Conservation (phyloP, 2,888 invertebrate species). For the Andricus curvator region DNA sequence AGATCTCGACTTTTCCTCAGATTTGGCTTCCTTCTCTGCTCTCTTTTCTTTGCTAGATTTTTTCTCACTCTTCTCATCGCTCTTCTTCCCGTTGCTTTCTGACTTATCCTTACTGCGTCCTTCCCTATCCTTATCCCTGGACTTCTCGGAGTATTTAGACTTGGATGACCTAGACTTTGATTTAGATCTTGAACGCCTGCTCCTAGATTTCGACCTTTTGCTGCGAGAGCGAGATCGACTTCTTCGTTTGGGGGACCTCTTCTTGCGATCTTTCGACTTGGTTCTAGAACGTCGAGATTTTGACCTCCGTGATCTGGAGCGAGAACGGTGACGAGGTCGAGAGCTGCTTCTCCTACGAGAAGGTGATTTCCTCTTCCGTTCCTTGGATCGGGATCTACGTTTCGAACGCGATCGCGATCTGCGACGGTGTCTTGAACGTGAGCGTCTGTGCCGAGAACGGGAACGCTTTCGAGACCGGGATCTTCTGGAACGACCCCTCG, state of each 20-base stretch:
- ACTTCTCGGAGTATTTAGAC: constrained; percentile 75
- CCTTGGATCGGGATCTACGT: constrained; percentile 73
- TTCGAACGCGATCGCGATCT: constrained; percentile 80
- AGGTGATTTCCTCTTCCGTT: constrained; percentile 71
- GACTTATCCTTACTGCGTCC: constrained; percentile 69
- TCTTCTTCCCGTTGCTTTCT: constrained; percentile 72
- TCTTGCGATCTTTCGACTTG: constrained; percentile 71
- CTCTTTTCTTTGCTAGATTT: constrained; percentile 70
- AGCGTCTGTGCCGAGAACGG: constrained; percentile 74
- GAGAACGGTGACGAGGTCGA: constrained; percentile 76
- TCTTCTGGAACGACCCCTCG: constrained; percentile 77
- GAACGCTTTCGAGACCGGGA: constrained; percentile 79
- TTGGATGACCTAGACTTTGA: constrained; percentile 77
- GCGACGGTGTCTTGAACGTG: constrained; percentile 78
- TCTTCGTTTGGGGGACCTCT: constrained; percentile 65
- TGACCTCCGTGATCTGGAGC: constrained; percentile 76
- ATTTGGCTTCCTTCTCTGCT: constrained; percentile 67
- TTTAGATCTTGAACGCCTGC: constrained; percentile 78
- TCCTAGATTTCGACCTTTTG: constrained; percentile 81
- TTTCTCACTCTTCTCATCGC: constrained; percentile 72
- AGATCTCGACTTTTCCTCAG: constrained; percentile 57
- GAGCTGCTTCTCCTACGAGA: constrained; percentile 74
- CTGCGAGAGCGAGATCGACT: constrained; percentile 79
- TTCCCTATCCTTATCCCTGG: constrained; percentile 65
- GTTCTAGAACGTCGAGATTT: constrained; percentile 76